phyloP scores from a whole-genome alignment of 2,113 vertebrate genomes.

The Phalacrocorax brasilianus region DNA sequence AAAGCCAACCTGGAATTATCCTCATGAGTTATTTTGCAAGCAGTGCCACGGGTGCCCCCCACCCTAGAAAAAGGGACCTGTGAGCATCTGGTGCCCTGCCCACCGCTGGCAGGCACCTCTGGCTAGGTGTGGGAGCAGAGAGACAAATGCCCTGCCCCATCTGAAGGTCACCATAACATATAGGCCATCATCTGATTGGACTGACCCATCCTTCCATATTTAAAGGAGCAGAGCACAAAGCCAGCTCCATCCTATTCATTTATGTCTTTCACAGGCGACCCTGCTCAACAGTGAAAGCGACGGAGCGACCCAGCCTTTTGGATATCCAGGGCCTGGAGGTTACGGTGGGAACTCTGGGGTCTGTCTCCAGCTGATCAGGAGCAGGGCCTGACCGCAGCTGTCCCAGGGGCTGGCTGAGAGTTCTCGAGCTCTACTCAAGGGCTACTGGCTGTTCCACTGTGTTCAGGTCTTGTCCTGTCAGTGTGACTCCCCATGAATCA shows the following conservation, averaged over 20 bases:
- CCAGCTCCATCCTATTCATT: neutral
- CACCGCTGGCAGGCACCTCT: neutral
- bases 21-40: neutral
- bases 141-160: fast-evolving
- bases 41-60: neutral
- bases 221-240: neutral
- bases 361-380: neutral
- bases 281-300: neutral
- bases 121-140: no score
- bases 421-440: neutral
- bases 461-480: neutral
- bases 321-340: neutral
- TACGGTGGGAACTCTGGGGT: neutral
- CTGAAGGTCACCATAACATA: neutral
- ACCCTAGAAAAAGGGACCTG: neutral
- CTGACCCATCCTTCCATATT: neutral
- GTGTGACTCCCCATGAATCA: neutral
- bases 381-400: neutral
- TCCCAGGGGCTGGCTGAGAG: neutral
- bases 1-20: neutral
- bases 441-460: neutral
- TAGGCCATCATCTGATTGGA: no score
- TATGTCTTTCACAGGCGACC: neutral
- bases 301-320: neutral
- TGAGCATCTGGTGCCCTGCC: neutral